A percentile compares a stretch with the other conserved stretches of the same genome.
Conservation (phyloP, 1,140 invertebrate species). For the Mya arenaria region DNA sequence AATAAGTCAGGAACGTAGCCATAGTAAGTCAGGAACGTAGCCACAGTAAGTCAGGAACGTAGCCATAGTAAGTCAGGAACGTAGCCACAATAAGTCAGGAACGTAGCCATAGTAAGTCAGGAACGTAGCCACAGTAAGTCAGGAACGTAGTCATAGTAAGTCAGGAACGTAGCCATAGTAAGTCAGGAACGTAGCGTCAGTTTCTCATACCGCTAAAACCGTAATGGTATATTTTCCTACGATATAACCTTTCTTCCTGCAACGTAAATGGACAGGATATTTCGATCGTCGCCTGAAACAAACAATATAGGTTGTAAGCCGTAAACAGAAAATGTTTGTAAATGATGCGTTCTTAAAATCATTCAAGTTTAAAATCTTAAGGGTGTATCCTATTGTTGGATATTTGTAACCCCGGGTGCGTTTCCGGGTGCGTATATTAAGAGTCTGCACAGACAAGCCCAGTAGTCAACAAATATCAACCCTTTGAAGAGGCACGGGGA, state of each 20-base stretch:
- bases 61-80: no score
- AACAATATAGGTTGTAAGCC: constrained; percentile 2
- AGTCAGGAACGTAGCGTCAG: no score
- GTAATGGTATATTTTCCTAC: no score
- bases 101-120: no score
- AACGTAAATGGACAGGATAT: constrained; percentile 90
- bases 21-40: no score
- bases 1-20: no score
- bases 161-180: no score
- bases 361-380: not conserved
- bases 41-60: no score
- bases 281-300: constrained; percentile 89
- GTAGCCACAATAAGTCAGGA: no score
- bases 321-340: not conserved
- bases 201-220: no score
- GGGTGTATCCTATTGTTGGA: not conserved
- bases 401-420: not conserved
- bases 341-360: not conserved
- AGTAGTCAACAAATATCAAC: not conserved
- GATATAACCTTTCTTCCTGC: constrained; percentile 83
- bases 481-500: not conserved
- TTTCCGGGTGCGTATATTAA: not conserved
- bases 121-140: no score
- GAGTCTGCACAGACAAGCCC: not conserved
- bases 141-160: no score